Base-by-base conservation (phyloP, 2,113 vertebrate genomes). In the Archilochus colubris region DNA sequence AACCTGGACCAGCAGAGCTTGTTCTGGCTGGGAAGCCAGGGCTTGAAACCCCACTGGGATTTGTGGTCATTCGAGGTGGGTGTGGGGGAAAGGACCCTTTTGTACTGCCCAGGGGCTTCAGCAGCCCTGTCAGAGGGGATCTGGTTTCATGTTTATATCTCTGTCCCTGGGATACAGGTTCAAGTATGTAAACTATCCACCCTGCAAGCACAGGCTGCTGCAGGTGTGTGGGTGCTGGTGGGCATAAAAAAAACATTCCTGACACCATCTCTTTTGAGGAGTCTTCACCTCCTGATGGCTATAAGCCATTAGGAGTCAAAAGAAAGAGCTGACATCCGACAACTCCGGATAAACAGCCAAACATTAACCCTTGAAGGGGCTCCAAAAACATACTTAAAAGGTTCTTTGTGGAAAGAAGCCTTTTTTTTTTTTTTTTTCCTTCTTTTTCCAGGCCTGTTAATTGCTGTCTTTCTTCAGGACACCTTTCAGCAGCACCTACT, bases 181-280 rank as follows among this genome's bases (percentile, higher is more conserved):
- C 96, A 98, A 98, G 97, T 98, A 98, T 98, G 98, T 98, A 93
- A 98, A 98, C 87, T 95, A 97, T 98, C 97, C 23, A 3, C 54
- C 62, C 96, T 93, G 91, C 82, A 5, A 95, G 95, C 95, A 7
- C 93, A 20, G 69, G 91, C 96, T 91, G 83, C 96, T 94, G 96
- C 98, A 98, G 98, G 98, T 98, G 97, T 98, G 97, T 93, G 94
- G 97, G 95, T 92, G 94, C 95, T 96, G 30, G 91, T 95, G 97
- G 96, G 95, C 97, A 96, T 91, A 89, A 27, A 67, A 96, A 48
- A 82, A 96, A 96, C 98, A 98, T 98, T 98, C 98, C 97, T 98
- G 95, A 96, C 96, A 95, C 91, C 93, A 91, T 76, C 93, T 93
- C 96, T 86, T 97, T 94, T 94, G 90, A 96, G 90, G 76, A 93